Conservation (phyloP, 2,113 vertebrate genomes). For the Tragelaphus imberbis region DNA sequence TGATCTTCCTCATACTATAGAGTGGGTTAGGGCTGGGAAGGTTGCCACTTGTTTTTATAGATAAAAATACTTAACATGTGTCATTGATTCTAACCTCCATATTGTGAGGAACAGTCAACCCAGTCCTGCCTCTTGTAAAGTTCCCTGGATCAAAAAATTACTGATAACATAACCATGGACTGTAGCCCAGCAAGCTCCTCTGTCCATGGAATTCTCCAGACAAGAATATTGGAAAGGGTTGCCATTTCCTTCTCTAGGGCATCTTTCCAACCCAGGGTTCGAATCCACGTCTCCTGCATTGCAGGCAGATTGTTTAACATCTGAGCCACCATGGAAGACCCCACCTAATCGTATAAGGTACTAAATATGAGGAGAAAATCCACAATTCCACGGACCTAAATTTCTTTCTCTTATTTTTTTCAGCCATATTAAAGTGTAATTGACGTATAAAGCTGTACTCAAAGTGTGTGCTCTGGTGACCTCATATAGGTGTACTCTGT, state of each 20-base stretch:
- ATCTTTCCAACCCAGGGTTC: not conserved
- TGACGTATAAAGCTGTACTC: not conserved
- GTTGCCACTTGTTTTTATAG: not conserved
- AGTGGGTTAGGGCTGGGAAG: too few species aligned
- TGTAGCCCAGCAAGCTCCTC: not conserved
- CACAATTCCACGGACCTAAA: not conserved
- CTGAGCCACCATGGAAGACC: not conserved
- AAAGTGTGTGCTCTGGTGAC: not conserved
- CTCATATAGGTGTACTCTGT: too few species aligned
- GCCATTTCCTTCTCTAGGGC: not conserved
- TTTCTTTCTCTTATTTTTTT: not conserved
- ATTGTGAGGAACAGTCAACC: not conserved
- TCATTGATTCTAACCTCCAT: not conserved
- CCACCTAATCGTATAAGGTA: not conserved
- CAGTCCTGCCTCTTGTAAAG: not conserved
- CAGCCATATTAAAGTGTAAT: not conserved
- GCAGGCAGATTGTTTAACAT: not conserved
- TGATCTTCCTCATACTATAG: fast-evolving
- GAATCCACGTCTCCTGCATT: not conserved
- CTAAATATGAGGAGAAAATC: not conserved
- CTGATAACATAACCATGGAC: not conserved
- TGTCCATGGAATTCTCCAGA: not conserved
- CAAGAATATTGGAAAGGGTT: not conserved
- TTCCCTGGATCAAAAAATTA: not conserved
- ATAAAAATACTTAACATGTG: not conserved